Evolutionary conservation across 2,797 vertebrate genomes (phyloP).

Genomic region (Limnodromus scolopaceus): DNA sequence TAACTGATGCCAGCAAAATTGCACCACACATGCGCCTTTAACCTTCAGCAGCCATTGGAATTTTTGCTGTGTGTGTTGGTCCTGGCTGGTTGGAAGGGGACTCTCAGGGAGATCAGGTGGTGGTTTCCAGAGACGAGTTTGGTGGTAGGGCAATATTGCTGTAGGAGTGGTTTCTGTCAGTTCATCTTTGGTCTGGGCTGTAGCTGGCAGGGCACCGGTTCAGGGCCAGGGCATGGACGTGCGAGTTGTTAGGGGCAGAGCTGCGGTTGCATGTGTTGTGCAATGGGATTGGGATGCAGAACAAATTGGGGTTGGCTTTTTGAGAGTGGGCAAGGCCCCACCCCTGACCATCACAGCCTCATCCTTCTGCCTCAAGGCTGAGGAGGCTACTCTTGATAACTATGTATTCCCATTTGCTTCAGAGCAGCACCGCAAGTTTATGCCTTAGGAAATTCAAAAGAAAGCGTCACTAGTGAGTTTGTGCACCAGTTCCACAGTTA

Average conservation of each 20-base stretch:
- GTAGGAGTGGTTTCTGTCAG: background rate
- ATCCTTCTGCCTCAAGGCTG: background rate
- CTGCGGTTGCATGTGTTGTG: background rate
- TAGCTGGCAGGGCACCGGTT: background rate
- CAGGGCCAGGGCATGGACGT: background rate
- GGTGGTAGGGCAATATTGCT: background rate
- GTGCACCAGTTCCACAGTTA: background rate
- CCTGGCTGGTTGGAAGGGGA: background rate
- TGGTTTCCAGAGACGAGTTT: background rate
- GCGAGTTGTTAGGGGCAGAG: too few species aligned
- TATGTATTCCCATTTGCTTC: background rate
- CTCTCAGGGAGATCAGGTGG: too few species aligned
- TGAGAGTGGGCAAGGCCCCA: background rate
- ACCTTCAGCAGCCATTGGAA: background rate
- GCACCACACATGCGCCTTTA: fast-evolving
- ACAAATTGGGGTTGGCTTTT: background rate
- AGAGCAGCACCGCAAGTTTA: background rate
- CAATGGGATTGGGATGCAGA: background rate
- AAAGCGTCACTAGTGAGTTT: background rate
- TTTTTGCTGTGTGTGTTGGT: background rate
- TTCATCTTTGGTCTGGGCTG: background rate
- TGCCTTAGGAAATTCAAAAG: background rate
- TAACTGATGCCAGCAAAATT: background rate
- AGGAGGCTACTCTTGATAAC: too few species aligned
- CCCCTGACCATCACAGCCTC: background rate